Percentiles rank a stretch among this genome's conserved stretches.
Evolutionary conservation across 1,140 invertebrate genomes (phyloP).

Genomic region (Pogonognathellus flavescens): DNA sequence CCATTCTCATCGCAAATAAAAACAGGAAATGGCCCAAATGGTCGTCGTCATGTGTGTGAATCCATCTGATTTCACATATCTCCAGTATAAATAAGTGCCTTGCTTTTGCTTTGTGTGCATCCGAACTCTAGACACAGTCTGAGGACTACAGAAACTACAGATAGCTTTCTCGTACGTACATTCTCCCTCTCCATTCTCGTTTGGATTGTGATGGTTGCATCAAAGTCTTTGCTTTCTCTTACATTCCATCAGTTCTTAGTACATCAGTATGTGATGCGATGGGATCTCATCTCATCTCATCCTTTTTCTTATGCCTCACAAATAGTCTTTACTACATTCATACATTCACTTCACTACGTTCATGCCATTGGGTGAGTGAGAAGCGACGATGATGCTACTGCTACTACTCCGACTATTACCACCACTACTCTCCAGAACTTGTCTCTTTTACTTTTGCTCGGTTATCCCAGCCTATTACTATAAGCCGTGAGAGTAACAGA

Average conservation of each 20-base stretch:
- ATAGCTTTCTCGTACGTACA: not conserved
- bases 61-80: conserved; percentile 59
- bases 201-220: conserved; percentile 41
- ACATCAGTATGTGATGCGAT: conserved; percentile 42
- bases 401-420: too few species aligned
- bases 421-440: not conserved
- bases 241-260: conserved; percentile 50
- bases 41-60: conserved; percentile 57
- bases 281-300: conserved; percentile 37
- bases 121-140: not conserved
- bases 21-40: conserved; percentile 62
- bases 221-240: conserved; percentile 45
- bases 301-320: conserved; percentile 49
- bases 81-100: conserved; percentile 59
- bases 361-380: not conserved
- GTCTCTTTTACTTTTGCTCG: conserved; percentile 33
- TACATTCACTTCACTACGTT: conserved; percentile 33
- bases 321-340: conserved; percentile 48
- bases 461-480: not conserved
- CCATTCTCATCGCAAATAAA: conserved; percentile 63
- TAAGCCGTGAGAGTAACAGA: too few species aligned
- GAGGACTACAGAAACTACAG: too few species aligned
- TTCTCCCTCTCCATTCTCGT: not conserved
- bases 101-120: conserved; percentile 44
- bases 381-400: too few species aligned